Conservation (phyloP, 2,888 invertebrate species). For the Zeuzera pyrina region DNA sequence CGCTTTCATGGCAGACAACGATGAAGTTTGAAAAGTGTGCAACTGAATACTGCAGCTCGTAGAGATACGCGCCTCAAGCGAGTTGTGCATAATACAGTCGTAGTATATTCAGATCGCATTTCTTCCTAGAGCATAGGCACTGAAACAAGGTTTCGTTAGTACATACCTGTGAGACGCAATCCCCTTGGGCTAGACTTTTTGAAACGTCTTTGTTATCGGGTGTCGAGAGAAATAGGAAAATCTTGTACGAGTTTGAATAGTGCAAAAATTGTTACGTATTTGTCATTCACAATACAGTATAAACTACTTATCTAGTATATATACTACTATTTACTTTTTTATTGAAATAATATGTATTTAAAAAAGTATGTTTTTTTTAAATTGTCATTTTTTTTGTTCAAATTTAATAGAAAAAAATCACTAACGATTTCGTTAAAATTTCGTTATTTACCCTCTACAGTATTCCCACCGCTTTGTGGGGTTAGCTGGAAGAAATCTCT, state of each 20-base stretch:
- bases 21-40: conserved; percentile 48
- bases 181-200: conserved; percentile 41
- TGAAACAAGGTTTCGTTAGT: conserved; percentile 59
- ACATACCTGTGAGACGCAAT: conserved; percentile 36
- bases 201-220: conserved; percentile 24
- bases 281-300: background rate
- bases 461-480: too few relatives aligned
- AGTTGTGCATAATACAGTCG: conserved; percentile 52
- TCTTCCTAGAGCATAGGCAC: conserved; percentile 54
- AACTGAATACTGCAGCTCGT: conserved; percentile 44
- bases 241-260: background rate
- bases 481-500: too few relatives aligned
- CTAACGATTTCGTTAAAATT: too few relatives aligned
- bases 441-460: too few relatives aligned
- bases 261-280: background rate
- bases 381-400: too few relatives aligned
- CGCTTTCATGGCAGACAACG: conserved; percentile 36
- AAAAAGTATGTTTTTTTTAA: too few relatives aligned
- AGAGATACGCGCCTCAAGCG: conserved; percentile 56
- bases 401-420: too few relatives aligned
- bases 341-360: too few relatives aligned
- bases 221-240: conserved; percentile 8
- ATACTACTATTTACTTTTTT: too few relatives aligned
- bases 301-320: too few relatives aligned
- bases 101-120: conserved; percentile 66